Evolutionary conservation across 2,113 vertebrate genomes (phyloP).

Genomic region (Myocastor coypus): DNA sequence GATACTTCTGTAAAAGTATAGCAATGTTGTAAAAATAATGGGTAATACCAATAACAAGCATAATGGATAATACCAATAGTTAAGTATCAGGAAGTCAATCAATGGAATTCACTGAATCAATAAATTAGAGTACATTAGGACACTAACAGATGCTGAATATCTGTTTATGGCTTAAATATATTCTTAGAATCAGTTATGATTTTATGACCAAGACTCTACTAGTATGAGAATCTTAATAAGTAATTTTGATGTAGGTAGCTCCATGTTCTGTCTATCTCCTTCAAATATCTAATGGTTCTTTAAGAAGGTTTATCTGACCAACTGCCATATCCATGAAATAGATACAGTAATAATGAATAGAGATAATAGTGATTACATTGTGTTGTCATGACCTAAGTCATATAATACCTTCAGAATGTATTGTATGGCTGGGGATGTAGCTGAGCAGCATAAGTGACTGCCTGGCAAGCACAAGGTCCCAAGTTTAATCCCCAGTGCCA

Average conservation of each 20-base stretch:
- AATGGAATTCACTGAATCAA: not conserved
- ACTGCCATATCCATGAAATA: not conserved
- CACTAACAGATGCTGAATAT: not conserved
- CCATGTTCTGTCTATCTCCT: not conserved
- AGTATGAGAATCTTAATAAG: not conserved
- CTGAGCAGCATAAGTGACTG: too few relatives aligned
- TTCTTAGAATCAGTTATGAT: not conserved
- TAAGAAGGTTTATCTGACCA: constrained; percentile 20
- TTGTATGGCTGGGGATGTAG: not conserved
- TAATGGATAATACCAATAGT: not conserved
- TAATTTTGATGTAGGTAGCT: not conserved
- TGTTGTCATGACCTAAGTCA: not conserved
- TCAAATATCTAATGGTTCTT: not conserved
- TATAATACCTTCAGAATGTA: not conserved
- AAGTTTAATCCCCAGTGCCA: too few relatives aligned
- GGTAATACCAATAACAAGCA: not conserved
- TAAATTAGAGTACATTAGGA: constrained; percentile 26
- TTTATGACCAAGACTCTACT: not conserved
- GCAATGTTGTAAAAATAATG: not conserved
- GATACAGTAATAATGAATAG: not conserved
- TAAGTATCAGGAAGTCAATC: not conserved
- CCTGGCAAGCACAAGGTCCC: too few relatives aligned
- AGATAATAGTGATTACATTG: not conserved
- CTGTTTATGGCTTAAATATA: not conserved
- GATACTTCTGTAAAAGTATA: not conserved